Evolutionary conservation across 1,140 invertebrate species (phyloP).

Genomic region (Delia radicum): DNA sequence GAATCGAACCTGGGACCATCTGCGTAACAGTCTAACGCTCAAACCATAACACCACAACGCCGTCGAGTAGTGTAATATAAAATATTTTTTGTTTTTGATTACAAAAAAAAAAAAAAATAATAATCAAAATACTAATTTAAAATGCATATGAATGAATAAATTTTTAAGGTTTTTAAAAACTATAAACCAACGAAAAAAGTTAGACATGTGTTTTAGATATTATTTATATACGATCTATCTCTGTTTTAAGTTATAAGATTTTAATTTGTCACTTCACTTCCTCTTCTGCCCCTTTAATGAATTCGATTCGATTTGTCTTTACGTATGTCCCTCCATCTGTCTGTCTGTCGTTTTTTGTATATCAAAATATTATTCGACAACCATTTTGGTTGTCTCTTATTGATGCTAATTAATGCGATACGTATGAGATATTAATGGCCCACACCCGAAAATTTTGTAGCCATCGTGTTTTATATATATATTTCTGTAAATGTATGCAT

Average conservation of each 20-base stretch:
- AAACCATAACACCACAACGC: no score
- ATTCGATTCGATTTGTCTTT: neutral
- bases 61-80: no score
- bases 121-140: neutral
- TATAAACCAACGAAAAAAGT: neutral
- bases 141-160: neutral
- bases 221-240: neutral
- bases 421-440: constrained; percentile 26
- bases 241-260: neutral
- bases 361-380: neutral
- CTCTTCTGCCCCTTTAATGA: neutral
- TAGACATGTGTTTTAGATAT: neutral
- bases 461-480: neutral
- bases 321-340: neutral
- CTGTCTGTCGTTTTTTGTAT: neutral
- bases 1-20: no score
- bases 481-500: no score
- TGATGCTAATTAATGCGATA: constrained; percentile 27
- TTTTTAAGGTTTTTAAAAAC: neutral
- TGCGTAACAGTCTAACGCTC: no score
- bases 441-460: constrained; percentile 24
- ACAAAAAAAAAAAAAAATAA: no score
- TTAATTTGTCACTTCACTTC: neutral
- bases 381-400: constrained; percentile 13
- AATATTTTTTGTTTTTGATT: neutral